Evolutionary conservation across 2,888 invertebrate species (phyloP), one percentile per base, ranked within the genome.

Genomic region (Lepidochitona cinerea): DNA sequence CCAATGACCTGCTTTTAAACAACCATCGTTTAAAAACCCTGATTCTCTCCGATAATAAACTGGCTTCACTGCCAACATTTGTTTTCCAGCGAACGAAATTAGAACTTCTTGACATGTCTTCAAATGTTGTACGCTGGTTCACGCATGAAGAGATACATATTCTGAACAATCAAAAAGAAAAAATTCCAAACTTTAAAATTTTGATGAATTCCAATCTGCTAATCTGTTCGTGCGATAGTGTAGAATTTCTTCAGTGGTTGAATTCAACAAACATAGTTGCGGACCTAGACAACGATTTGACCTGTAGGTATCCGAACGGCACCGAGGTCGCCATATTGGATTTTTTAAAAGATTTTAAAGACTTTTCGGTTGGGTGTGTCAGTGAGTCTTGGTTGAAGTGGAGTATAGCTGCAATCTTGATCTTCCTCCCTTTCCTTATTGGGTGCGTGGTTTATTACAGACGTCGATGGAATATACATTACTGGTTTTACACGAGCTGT

Each of bases 401-500:
- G 14, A n/a, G 4, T 23, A 26, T 37, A 1, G 66, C 12, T 14
- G 35, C 3, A 18, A 5, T 7, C 3, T 7, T 35, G 6, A 9
- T 35, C n/a, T 35, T 37, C 9, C 12, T 36, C 18, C 18, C 37
- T 1, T 7, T n/a, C 9, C n/a, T 66, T 5, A 23, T 66, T 36
- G 18, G n/a, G n/a, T 14, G 14, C 4, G 12, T 23, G 1, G 18
- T 35, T n/a, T 18, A 23, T 35, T 66, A 66, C n/a, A 18, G 66
- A 14, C 14, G 37, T 66, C 66, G 66, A 4, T 36, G 35, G 36
- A 66, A 66, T 18, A 6, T 66, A 3, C 35, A 36, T 9, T 66
- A 66, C 37, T 66, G 66, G 66, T 66, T 66, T 37, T 66, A 37
- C 23, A 66, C 66, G 12, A 35, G 26, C n/a, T 36, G 35, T 35